These are phyloP conservation scores for Cephus cinctus DNA, from an alignment of 1,140 invertebrate species.

Conservation along the genomic window DNA sequence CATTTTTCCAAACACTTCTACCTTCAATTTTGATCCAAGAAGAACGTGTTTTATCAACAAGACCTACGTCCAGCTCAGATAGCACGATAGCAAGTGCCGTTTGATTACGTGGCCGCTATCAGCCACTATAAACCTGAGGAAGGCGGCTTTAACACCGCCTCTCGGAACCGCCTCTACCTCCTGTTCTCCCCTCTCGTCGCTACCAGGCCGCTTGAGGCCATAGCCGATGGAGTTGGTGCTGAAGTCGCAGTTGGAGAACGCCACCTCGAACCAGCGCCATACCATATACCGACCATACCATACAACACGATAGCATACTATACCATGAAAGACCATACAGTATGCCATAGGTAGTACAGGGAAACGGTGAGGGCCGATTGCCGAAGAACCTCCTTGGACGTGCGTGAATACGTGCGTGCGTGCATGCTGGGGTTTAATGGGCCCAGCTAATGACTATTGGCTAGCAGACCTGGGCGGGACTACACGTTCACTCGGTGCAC, in stretches of 20 bases:
- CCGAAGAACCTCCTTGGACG: constrained; percentile 12
- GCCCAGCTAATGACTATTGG: constrained; percentile 58
- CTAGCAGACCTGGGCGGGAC: constrained; percentile 54
- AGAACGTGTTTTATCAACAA: too few relatives aligned
- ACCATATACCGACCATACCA: too few relatives aligned
- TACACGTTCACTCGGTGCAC: constrained; percentile 21
- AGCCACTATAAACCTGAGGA: constrained; percentile 38
- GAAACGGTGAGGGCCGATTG: constrained; percentile 1
- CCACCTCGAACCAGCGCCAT: too few relatives aligned
- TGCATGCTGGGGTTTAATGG: constrained; percentile 52
- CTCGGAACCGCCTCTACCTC: constrained; percentile 45
- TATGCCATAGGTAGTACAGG: neutral
- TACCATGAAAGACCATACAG: neutral
- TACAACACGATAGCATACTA: too few relatives aligned
- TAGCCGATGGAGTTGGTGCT: constrained; percentile 20
- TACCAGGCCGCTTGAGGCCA: constrained; percentile 21
- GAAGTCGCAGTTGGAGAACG: neutral
- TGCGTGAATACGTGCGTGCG: constrained; percentile 32
- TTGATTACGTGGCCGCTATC: constrained; percentile 40
- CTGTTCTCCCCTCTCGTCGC: constrained; percentile 27
- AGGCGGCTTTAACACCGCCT: constrained; percentile 49
- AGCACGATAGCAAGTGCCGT: constrained; percentile 34
- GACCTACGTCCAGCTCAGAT: too few relatives aligned
- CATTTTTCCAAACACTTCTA: too few relatives aligned
- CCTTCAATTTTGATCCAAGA: too few relatives aligned